These are phyloP conservation scores for Drosophila melanogaster DNA, from an alignment of 1,140 invertebrate species.

Conservation along the genomic window Release_6_plus_ISO1_MT NC_004354.4:18557501-18558000, in stretches of 20 bases:
- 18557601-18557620: neutral
- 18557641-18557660: conserved; percentile 41
- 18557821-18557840: conserved; percentile 32
- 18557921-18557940: too few relatives aligned
- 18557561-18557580: conserved; percentile 18
- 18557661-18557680: conserved; percentile 48
- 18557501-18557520: conserved; percentile 77
- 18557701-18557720: conserved; percentile 64
- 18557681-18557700: conserved; percentile 76
- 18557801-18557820: conserved; percentile 14
- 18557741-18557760: conserved; percentile 71
- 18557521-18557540: conserved; percentile 58
- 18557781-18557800: conserved; percentile 30
- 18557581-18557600: conserved; percentile 2
- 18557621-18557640: neutral
- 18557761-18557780: conserved; percentile 58
- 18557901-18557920: neutral
- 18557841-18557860: conserved; percentile 33
- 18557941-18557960: too few relatives aligned
- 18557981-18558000: too few relatives aligned
- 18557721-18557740: conserved; percentile 19
- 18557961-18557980: too few relatives aligned
- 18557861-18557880: conserved; percentile 10
- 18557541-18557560: conserved; percentile 75
- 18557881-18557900: conserved; percentile 24